Conservation (phyloP, 53 echinoderm and acorn worm genomes). For the Luidia sarsii region DNA sequence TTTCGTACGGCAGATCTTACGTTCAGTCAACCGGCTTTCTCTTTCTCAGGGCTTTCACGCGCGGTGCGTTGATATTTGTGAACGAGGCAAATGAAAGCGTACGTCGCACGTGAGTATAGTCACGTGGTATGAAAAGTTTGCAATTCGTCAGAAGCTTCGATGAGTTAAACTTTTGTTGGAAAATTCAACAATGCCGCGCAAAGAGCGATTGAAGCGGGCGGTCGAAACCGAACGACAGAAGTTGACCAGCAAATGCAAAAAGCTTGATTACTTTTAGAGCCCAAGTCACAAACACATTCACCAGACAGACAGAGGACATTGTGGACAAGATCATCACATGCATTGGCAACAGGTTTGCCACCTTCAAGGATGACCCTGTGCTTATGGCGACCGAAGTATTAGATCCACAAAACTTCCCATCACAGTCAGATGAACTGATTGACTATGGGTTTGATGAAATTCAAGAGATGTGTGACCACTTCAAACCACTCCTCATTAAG, state of each 20-base stretch:
- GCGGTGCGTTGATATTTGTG: too few relatives aligned
- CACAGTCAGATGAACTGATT: background rate
- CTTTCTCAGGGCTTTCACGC: too few relatives aligned
- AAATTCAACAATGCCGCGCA: slow-evolving; percentile 1
- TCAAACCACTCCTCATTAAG: background rate
- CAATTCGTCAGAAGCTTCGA: too few relatives aligned
- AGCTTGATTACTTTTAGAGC: background rate
- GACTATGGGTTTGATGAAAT: background rate
- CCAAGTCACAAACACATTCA: background rate
- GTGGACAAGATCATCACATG: background rate
- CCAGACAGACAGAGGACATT: background rate
- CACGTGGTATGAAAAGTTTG: too few relatives aligned
- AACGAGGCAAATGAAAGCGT: too few relatives aligned
- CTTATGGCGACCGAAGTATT: background rate
- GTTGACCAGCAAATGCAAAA: background rate
- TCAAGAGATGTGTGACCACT: background rate
- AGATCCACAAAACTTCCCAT: background rate
- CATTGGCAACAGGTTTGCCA: background rate
- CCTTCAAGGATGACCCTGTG: background rate
- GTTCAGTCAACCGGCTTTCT: too few relatives aligned
- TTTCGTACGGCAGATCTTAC: too few relatives aligned
- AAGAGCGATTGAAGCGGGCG: slow-evolving; percentile 1
- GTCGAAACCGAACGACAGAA: background rate
- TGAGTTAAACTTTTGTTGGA: background rate
- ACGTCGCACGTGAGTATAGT: too few relatives aligned